Percentiles rank a stretch among this genome's conserved stretches.
Evolutionary conservation across 2,113 vertebrate species (phyloP).

Genomic region (Hemiscyllium ocellatum): DNA sequence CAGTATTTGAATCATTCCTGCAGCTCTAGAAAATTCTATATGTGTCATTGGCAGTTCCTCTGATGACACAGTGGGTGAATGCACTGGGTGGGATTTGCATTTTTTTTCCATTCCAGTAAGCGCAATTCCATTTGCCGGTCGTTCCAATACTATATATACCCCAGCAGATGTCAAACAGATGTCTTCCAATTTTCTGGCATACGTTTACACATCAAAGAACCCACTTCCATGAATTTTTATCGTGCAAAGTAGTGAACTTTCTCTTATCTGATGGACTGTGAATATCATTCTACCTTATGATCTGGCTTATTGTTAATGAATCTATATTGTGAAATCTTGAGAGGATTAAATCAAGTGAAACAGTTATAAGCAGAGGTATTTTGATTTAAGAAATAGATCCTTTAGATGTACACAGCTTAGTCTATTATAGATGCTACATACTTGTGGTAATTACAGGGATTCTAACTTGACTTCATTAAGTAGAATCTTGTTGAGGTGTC

Average conservation of each 20-base stretch:
- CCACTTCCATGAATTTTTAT: background rate
- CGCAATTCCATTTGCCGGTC: background rate
- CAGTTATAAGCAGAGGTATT: background rate
- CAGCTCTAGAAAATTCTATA: background rate
- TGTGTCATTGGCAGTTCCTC: background rate
- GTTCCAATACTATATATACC: background rate
- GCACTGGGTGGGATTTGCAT: background rate
- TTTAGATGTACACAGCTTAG: background rate
- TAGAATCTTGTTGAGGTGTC: no score
- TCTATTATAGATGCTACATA: background rate
- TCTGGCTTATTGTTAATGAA: background rate
- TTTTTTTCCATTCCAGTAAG: background rate
- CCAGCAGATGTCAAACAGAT: background rate
- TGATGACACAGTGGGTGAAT: background rate
- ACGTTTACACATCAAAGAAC: background rate
- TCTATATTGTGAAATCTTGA: background rate
- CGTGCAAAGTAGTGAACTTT: background rate
- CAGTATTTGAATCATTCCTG: background rate
- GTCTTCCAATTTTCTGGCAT: background rate
- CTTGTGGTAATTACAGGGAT: background rate
- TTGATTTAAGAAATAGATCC: background rate
- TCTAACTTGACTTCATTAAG: background rate
- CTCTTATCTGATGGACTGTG: background rate
- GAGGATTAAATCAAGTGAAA: background rate
- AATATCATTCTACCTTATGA: background rate